Evolutionary conservation across 2,797 vertebrate genomes (phyloP).

Genomic region (Champsocephalus esox): DNA sequence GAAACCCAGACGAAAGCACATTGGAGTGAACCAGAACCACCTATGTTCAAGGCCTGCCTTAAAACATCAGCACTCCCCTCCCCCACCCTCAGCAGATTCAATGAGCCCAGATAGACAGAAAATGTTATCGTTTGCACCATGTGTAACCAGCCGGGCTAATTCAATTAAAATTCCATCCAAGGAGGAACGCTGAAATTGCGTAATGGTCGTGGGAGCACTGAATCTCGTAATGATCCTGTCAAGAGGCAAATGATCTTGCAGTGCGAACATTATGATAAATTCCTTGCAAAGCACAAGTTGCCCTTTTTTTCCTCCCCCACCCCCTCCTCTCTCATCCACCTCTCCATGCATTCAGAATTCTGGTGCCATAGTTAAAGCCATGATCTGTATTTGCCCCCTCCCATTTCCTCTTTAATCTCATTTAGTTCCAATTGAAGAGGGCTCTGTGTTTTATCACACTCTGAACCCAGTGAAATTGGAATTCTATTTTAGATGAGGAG

Average conservation of each 20-base stretch:
- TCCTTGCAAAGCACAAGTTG: slow-evolving; percentile 72
- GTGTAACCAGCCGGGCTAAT: slow-evolving; percentile 84
- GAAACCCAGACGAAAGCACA: slow-evolving; percentile 16
- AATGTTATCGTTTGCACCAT: slow-evolving; percentile 83
- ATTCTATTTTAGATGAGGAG: slow-evolving; percentile 71
- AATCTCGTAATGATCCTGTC: slow-evolving; percentile 86
- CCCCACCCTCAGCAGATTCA: slow-evolving; percentile 56
- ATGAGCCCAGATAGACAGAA: slow-evolving; percentile 81
- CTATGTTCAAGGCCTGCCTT: slow-evolving; percentile 49
- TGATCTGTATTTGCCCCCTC: slow-evolving; percentile 64
- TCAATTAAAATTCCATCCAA: slow-evolving; percentile 84
- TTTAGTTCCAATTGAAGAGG: slow-evolving; percentile 68
- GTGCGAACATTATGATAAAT: slow-evolving; percentile 81
- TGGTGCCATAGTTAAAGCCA: slow-evolving; percentile 72
- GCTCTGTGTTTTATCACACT: slow-evolving; percentile 66
- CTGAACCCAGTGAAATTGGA: slow-evolving; percentile 67
- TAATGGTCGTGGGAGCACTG: slow-evolving; percentile 81
- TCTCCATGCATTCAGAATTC: slow-evolving; percentile 59
- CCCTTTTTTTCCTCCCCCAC: slow-evolving; percentile 37
- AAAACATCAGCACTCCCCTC: slow-evolving; percentile 59
- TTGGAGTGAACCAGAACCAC: slow-evolving; percentile 50
- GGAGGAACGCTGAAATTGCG: slow-evolving; percentile 81
- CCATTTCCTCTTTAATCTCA: slow-evolving; percentile 62
- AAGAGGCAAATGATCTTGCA: slow-evolving; percentile 80
- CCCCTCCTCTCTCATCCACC: slow-evolving; percentile 18